Percentiles rank a stretch among this genome's conserved stretches.
phyloP scores from a whole-genome alignment of 2,888 invertebrate species.

The Mesodorylaimus sp. region DNA sequence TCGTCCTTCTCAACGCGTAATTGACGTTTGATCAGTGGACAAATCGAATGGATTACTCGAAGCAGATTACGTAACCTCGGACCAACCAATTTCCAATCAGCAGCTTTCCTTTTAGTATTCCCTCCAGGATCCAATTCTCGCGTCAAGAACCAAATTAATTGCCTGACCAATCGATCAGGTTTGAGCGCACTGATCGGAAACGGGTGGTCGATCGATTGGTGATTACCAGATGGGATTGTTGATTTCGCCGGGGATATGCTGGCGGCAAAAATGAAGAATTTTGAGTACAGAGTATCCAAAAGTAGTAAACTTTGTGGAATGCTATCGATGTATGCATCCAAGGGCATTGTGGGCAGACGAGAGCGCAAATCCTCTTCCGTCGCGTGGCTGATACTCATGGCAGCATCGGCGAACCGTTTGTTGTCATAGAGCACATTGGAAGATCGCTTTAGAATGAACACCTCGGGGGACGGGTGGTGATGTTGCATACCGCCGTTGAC shows the following conservation, averaged over 20 bases:
- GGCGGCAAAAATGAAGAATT: slow-evolving; percentile 17
- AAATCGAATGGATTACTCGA: background rate
- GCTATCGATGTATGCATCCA: slow-evolving; percentile 21
- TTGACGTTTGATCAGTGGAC: background rate
- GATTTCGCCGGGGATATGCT: too few relatives aligned
- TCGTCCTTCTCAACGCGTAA: slow-evolving; percentile 5
- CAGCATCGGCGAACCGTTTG: background rate
- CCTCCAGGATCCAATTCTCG: background rate
- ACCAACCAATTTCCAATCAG: background rate
- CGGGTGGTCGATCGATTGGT: too few relatives aligned
- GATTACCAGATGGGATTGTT: too few relatives aligned
- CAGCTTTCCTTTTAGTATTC: background rate
- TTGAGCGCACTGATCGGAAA: slow-evolving; percentile 20
- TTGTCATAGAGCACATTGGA: background rate
- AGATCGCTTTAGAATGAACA: too few relatives aligned
- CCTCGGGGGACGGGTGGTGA: too few relatives aligned
- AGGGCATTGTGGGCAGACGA: slow-evolving; percentile 14
- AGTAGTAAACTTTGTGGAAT: slow-evolving; percentile 23
- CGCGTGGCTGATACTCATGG: background rate
- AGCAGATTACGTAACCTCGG: background rate
- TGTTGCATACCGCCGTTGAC: too few relatives aligned
- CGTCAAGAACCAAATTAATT: slow-evolving; percentile 22
- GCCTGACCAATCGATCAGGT: slow-evolving; percentile 20
- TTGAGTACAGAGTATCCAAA: slow-evolving; percentile 25
- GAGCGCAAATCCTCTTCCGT: background rate